Evolutionary conservation across 2,888 invertebrate genomes (phyloP).

Genomic region (Dynastes tityus): DNA sequence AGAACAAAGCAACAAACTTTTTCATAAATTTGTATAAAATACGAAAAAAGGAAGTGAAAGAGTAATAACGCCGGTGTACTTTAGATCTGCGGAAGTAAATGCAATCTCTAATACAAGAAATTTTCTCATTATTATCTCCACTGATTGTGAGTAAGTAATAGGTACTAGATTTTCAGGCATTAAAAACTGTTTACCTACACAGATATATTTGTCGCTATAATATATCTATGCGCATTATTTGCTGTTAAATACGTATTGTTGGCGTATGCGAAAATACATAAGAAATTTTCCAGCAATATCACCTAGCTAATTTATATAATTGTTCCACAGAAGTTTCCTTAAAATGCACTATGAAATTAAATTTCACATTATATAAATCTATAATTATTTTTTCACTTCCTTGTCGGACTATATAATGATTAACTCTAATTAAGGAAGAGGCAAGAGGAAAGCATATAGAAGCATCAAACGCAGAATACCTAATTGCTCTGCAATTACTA

Average conservation of each 20-base stretch:
- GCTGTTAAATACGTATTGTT: background rate
- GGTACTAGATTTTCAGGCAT: background rate
- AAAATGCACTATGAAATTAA: background rate
- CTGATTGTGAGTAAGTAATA: slow-evolving; percentile 3
- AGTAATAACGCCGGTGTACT: background rate
- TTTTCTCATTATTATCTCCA: slow-evolving; percentile 32
- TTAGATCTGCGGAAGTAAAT: slow-evolving; percentile 16
- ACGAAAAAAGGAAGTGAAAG: slow-evolving; percentile 13
- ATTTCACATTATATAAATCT: background rate
- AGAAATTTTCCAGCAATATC: background rate
- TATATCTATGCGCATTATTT: background rate
- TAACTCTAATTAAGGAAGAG: background rate
- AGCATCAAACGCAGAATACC: too few relatives aligned
- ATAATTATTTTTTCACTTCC: slow-evolving; percentile 9
- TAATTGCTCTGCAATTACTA: too few relatives aligned
- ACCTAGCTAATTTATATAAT: background rate
- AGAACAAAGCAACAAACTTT: background rate
- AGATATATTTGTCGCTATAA: slow-evolving; percentile 14
- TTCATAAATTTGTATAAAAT: slow-evolving; percentile 9
- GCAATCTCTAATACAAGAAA: background rate
- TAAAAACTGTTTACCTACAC: slow-evolving; percentile 5
- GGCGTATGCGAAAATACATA: background rate
- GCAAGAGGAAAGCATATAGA: too few relatives aligned
- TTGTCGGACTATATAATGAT: background rate
- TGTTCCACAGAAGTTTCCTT: background rate